Base-by-base conservation (phyloP, 2,113 vertebrate genomes). In the Micronisus gabar region DNA sequence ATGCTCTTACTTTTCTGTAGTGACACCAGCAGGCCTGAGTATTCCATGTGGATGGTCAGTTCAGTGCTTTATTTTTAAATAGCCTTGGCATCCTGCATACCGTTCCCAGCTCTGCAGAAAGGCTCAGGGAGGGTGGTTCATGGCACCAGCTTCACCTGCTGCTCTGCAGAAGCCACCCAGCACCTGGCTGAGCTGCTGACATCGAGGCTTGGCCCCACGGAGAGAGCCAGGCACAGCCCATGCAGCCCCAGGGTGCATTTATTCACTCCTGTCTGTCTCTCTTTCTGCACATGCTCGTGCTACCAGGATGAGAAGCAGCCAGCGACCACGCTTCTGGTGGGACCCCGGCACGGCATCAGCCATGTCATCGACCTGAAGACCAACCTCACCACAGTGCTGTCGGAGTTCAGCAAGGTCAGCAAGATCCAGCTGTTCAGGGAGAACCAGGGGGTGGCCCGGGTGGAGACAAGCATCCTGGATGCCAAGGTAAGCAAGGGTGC, bases 351-450 rank as follows among this genome's bases (percentile, higher is more conserved):
- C 2, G 99, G 99, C 81, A 99, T 99, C 97, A 99, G 99, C 97
- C 99, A 99, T 43, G 99, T 99, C 88, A 99, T 99, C 29, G 99
- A 99, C 98, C 98, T 99, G 96, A 99, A 99, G 98, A 99, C 99
- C 96, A 99, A 99, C 98, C 99, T 99, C 58, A 99, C 99, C 94
- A 99, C 99, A 1, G 99, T 99, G 98, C 98, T 99, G 97, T 98
- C 99, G 0, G 99, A 99, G 98, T 99, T 99, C 98, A 99, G 99
- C 97, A 98, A 99, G 55, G 98, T 99, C 97, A 99, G 98, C 97
- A 99, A 99, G 98, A 98, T 99, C 96, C 99, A 99, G 98, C 99
- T 99, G 82, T 99, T 99, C 96, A 97, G 99, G 95, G 99, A 99
- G 97, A 99, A 99, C 96, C 99, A 99, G 94, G 99, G 99, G 1